Percentiles rank a stretch among this genome's conserved stretches.
Evolutionary conservation across 2,888 invertebrate genomes (phyloP).

Genomic region (Drosophila acutilabella): DNA sequence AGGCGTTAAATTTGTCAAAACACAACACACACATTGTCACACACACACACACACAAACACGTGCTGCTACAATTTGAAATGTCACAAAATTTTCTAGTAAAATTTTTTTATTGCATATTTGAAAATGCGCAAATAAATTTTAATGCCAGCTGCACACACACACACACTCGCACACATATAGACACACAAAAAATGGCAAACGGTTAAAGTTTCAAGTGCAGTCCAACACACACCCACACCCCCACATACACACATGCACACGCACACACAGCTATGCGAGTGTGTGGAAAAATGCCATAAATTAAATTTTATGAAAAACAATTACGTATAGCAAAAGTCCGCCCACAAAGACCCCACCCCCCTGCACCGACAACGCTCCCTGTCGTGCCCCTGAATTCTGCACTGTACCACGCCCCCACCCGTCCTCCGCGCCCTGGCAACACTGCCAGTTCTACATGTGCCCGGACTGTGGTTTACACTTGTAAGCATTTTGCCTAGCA

Average conservation of each 20-base stretch:
- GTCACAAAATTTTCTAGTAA: slow-evolving; percentile 55
- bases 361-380: neutral
- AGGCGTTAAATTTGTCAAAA: slow-evolving; percentile 67
- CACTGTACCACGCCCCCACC: neutral
- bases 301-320: slow-evolving; percentile 80
- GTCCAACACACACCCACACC: slow-evolving; percentile 42
- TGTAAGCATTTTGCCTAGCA: slow-evolving; percentile 77
- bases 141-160: slow-evolving; percentile 60
- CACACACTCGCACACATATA: slow-evolving; percentile 7
- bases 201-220: slow-evolving; percentile 74
- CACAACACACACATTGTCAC: slow-evolving; percentile 13
- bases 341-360: slow-evolving; percentile 28
- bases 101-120: slow-evolving; percentile 48
- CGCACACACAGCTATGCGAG: slow-evolving; percentile 7
- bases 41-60: neutral
- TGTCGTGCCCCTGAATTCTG: neutral
- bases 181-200: slow-evolving; percentile 54
- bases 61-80: slow-evolving; percentile 52
- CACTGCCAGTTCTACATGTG: slow-evolving; percentile 69
- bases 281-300: slow-evolving; percentile 72
- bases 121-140: slow-evolving; percentile 66
- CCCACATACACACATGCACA: slow-evolving; percentile 2
- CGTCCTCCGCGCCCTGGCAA: slow-evolving; percentile 1
- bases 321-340: slow-evolving; percentile 67
- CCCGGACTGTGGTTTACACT: slow-evolving; percentile 77